Evolutionary conservation across 2,888 invertebrate genomes (phyloP), one percentile per base, ranked within the genome.

Genomic region (Melipona beecheii): DNA sequence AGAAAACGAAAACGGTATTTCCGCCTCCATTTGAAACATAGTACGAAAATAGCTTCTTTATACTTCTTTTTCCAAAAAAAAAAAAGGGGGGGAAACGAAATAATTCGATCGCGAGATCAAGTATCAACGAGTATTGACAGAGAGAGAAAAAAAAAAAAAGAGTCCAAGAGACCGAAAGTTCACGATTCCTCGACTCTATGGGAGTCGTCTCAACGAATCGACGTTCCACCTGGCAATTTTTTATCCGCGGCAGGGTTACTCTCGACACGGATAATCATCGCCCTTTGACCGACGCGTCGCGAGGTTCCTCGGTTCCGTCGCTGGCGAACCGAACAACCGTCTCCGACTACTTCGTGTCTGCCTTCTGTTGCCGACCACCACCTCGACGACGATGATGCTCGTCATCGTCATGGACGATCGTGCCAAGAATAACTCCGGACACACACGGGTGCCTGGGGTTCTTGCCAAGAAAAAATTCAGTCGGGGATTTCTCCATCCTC

Each of bases 381-480:
- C 80, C 75, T 65, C 72, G 73, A 80, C 85, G 77, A 65, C 72
- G 73, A 80, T 80, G 77, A 27, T 56, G 87, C 79, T 85, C 85
- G 91, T 93, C 93, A 92, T 82, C 87, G 79, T 84, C 81, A 79
- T 70, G 71, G 81, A 78, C 81, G 79, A 80, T 78, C 83, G 81
- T 81, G 87, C 89, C 89, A 86, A 92, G 92, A 93, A 93, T 92
- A 92, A 92, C 91, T 87, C 80, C 70, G 11, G 9, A 43, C 43
- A 43, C 43, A 78, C 90, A 77, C 89, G 94, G 95, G 95, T 92
- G 91, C 90, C 43, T 90, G 86, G 79, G 92, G 87, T 92, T 94
- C 93, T 94, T 95, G 94, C 94, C 92, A 95, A 95, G 95, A 94
- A 93, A 95, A 95, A 83, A 85, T 62, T 54, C 56, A 58, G 17